These are phyloP conservation scores for Capitulum mitella DNA, from an alignment of 2,888 invertebrate species.

Conservation along the genomic window DNA sequence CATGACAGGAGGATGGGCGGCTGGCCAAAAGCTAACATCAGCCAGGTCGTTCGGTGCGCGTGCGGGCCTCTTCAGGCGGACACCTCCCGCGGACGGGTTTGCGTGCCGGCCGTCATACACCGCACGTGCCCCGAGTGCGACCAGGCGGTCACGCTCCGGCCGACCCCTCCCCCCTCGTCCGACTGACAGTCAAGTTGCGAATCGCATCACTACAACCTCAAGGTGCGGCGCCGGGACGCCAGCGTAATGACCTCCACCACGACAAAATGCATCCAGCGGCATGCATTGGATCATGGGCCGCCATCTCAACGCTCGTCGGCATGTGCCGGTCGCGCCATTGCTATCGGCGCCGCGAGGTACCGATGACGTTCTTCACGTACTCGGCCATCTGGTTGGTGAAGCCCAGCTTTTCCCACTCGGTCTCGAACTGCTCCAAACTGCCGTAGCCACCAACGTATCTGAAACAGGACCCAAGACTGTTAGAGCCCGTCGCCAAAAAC, in stretches of 20 bases:
- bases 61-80: background rate
- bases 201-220: too few species aligned
- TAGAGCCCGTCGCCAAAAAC: too few species aligned
- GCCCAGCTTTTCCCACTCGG: background rate
- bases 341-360: background rate
- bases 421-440: constrained; percentile 4
- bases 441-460: background rate
- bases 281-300: too few species aligned
- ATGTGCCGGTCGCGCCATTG: too few species aligned
- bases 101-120: background rate
- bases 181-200: too few species aligned
- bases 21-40: too few species aligned
- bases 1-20: too few species aligned
- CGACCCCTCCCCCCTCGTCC: background rate
- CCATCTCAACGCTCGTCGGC: too few species aligned
- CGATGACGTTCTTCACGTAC: constrained; percentile 55
- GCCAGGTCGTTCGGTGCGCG: background rate
- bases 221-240: too few species aligned
- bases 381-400: constrained; percentile 3
- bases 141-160: background rate
- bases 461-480: too few species aligned
- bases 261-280: too few species aligned
- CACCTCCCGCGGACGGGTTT: background rate
- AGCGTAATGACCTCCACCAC: too few species aligned
- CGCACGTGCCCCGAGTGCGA: background rate